Percentiles rank a stretch among this genome's conserved stretches.
phyloP scores from a whole-genome alignment of 2,797 vertebrate species.

The Caiman crocodilus region DNA sequence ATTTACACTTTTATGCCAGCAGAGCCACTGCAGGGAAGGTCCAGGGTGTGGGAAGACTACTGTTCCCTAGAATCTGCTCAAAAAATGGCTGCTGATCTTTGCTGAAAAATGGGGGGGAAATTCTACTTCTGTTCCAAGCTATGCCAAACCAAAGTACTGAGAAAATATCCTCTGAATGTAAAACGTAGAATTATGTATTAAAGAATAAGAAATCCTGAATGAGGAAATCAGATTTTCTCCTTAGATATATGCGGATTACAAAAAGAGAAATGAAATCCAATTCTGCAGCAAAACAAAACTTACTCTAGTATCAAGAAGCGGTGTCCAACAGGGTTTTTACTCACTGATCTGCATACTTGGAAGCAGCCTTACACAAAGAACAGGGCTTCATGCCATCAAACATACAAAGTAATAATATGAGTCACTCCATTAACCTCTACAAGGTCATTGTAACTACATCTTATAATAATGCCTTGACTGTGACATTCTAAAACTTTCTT shows the following conservation, averaged over 20 bases:
- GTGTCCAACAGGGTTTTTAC: conserved; percentile 66
- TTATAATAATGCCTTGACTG: too few relatives aligned
- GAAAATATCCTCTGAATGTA: conserved; percentile 32
- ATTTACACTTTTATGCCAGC: too few relatives aligned
- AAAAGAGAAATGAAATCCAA: conserved; percentile 74
- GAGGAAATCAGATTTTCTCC: conserved; percentile 76
- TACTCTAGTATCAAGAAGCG: conserved; percentile 63
- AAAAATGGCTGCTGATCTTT: conserved; percentile 5
- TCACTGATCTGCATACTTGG: conserved; percentile 50
- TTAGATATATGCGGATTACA: conserved; percentile 65
- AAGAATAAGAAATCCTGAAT: conserved; percentile 72
- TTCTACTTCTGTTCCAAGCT: conserved; percentile 45
- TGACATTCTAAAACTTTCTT: too few relatives aligned
- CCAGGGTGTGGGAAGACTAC: too few relatives aligned
- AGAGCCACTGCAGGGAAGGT: too few relatives aligned
- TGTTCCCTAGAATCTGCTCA: neutral
- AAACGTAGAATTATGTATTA: conserved; percentile 67
- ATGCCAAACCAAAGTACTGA: conserved; percentile 10
- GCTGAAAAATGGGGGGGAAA: conserved; percentile 46
- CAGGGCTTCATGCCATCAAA: too few relatives aligned
- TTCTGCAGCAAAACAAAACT: conserved; percentile 75
- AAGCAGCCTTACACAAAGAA: neutral
- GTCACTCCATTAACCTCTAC: too few relatives aligned
- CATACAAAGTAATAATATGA: too few relatives aligned
- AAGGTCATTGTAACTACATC: too few relatives aligned